Evolutionary conservation across 2,888 invertebrate genomes (phyloP).

Genomic region (Melolontha melolontha): DNA sequence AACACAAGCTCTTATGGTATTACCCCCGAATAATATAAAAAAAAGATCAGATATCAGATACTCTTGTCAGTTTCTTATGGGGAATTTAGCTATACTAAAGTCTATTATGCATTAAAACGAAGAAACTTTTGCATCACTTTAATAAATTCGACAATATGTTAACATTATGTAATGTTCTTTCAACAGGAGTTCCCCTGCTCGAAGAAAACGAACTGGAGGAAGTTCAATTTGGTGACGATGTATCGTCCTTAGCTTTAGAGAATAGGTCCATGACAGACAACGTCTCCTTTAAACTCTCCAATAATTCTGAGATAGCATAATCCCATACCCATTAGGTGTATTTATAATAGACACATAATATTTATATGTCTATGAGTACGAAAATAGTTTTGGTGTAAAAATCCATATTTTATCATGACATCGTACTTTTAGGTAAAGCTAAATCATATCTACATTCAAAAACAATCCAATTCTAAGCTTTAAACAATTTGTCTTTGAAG

Average conservation of each 20-base stretch:
- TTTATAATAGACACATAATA: slow-evolving; percentile 4
- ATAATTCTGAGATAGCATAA: slow-evolving; percentile 59
- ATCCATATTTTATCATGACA: background rate
- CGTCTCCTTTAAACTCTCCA: slow-evolving; percentile 62
- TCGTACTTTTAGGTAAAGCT: slow-evolving; percentile 21
- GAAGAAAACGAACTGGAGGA: slow-evolving; percentile 65
- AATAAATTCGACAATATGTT: no score
- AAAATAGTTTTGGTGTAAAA: background rate
- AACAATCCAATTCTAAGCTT: slow-evolving; percentile 32
- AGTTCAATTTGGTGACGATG: slow-evolving; percentile 57
- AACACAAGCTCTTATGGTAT: no score
- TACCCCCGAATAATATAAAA: no score
- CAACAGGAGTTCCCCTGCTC: slow-evolving; percentile 63
- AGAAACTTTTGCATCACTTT: no score
- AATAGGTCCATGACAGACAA: slow-evolving; percentile 62
- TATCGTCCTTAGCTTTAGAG: slow-evolving; percentile 58
- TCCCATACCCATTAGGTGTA: slow-evolving; percentile 3
- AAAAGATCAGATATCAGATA: no score
- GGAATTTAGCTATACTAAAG: no score
- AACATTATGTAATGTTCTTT: slow-evolving; percentile 3
- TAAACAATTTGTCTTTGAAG: slow-evolving; percentile 9
- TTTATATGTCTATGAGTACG: slow-evolving; percentile 21
- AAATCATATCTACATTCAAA: slow-evolving; percentile 31
- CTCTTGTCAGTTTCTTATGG: no score
- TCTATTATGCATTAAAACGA: no score